Base-by-base conservation (phyloP, 2,113 vertebrate genomes). In the Ageneiosus marmoratus region DNA sequence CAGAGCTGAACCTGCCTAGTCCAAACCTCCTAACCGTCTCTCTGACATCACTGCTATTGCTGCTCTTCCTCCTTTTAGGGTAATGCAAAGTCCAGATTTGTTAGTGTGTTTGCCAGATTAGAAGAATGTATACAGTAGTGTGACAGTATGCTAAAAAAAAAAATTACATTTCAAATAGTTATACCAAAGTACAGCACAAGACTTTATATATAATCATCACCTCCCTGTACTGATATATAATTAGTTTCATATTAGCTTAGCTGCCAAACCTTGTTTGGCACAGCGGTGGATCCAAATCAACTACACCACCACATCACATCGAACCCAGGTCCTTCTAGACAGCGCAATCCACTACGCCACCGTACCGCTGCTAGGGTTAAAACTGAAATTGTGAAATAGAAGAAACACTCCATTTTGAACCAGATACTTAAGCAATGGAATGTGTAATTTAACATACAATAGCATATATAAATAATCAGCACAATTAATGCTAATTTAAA, bases 1-100 rank as follows among this genome's bases (percentile, higher is more conserved):
- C 80, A 77, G 11, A 76, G 70, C 77, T 84, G 58, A 87, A 55
- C 69, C 74, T 88, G 56, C 87, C 88, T 37, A 83, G 83, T 16
- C 76, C 80, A 15, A 46, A 46, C 22, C 89, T 92, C 51, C 90
- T 93, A 44, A 83, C 72, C 4, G 60, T 87, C 82, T 92, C 90
- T 87, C 89, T 94, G 79, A 89, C 89, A 18, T 51, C 90, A 67
- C 63, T 90, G 29, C 81, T 94, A 46, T 87, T 92, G 81, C 83
- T 94, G 70, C 81, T 93, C 1, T 85, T 90, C 80, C 83, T 95
- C 67, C 89, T 87, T 81, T 86, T 94, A n/a, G 89, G 92, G 92
- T 94, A 91, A 91, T 1, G 7, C 56, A 41, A 22, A 29, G 12
- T 48, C 1, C 22, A 29, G 10, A 55, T 76, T 37, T 55, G 27